Conservation (phyloP, 2,888 invertebrate species). For the Thelaira solivaga region DNA sequence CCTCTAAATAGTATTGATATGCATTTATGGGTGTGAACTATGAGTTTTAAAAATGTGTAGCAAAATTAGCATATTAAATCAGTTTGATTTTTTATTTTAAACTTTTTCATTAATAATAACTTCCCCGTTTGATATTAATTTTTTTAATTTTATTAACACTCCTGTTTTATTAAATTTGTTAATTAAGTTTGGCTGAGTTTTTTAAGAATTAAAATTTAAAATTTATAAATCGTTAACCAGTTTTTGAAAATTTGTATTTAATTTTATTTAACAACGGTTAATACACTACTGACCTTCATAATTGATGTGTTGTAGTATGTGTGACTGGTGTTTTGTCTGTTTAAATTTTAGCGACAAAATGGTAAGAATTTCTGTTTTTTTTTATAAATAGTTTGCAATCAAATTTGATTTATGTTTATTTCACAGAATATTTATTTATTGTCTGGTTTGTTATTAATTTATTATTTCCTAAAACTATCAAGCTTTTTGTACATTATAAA, state of each 20-base stretch:
- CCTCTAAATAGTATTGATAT: too few species aligned
- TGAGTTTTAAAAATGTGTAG: too few species aligned
- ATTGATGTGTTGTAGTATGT: constrained; percentile 39
- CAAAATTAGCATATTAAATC: background rate
- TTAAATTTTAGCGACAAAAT: background rate
- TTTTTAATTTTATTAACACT: constrained; percentile 21
- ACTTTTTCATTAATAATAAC: constrained; percentile 1
- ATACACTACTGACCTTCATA: constrained; percentile 58
- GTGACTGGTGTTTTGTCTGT: background rate
- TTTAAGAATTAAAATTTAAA: background rate
- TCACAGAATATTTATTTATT: background rate
- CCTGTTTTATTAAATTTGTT: constrained; percentile 11
- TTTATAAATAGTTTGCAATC: background rate
- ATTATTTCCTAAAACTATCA: background rate
- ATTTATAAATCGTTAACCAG: constrained; percentile 9
- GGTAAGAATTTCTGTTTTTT: background rate
- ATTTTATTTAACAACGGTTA: constrained; percentile 36
- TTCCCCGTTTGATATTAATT: constrained; percentile 14
- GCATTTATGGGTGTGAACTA: too few species aligned
- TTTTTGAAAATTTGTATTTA: constrained; percentile 34
- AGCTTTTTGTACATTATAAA: background rate
- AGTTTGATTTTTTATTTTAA: background rate
- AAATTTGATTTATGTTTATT: background rate
- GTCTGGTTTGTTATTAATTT: background rate
- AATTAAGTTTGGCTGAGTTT: constrained; percentile 4